These are phyloP conservation scores for Mobula hypostoma DNA, from an alignment of 2,113 vertebrate genomes.

Conservation along the genomic window DNA sequence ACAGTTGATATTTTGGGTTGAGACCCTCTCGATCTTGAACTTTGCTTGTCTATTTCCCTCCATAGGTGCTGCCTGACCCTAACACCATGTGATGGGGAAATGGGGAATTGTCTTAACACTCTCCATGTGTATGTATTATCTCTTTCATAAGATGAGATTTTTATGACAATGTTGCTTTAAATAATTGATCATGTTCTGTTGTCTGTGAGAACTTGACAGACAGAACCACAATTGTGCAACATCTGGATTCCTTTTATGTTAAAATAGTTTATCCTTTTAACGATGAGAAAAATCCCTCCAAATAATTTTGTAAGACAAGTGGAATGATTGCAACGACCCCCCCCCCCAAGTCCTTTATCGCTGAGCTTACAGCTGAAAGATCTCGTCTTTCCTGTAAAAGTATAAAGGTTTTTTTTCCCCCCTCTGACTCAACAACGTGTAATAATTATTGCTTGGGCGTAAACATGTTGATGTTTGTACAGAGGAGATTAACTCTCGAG, in stretches of 20 bases:
- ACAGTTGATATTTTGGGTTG: too few relatives aligned
- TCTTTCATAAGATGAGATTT: neutral
- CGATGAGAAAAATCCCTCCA: neutral
- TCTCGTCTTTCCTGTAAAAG: neutral
- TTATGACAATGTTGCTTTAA: neutral
- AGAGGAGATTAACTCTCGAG: neutral
- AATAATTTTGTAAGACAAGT: neutral
- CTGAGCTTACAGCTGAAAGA: neutral
- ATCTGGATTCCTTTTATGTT: neutral
- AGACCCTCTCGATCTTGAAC: too few relatives aligned
- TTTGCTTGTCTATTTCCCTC: too few relatives aligned
- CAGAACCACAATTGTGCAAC: neutral
- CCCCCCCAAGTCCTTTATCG: neutral
- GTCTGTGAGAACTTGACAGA: neutral
- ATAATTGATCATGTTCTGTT: neutral
- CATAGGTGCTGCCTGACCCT: too few relatives aligned
- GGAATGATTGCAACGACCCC: neutral
- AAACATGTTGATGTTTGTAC: neutral
- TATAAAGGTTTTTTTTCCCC: neutral
- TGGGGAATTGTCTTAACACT: neutral
- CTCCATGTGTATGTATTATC: neutral
- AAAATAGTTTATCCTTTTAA: neutral
- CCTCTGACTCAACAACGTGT: neutral
- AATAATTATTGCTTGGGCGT: neutral
- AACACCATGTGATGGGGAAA: neutral